Evolutionary conservation across 92 coral and sea anemone genomes (phyloP).

Genomic region (Umimayanthus kanabou): DNA sequence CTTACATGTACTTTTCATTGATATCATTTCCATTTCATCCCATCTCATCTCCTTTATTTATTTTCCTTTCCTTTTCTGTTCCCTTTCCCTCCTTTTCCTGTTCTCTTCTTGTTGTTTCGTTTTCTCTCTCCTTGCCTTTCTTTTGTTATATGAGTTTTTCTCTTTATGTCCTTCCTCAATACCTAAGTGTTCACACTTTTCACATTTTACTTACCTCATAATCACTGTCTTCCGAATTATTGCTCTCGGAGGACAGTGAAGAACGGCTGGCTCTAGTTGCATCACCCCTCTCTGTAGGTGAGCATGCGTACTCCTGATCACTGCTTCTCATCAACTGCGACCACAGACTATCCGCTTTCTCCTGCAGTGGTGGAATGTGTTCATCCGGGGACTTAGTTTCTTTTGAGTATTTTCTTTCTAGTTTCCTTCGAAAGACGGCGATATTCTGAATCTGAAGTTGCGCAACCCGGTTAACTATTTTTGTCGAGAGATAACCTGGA

Average conservation of each 20-base stretch:
- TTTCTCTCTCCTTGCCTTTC: too few relatives aligned
- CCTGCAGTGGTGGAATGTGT: not conserved
- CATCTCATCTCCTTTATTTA: too few relatives aligned
- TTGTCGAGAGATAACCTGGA: constrained; percentile 20
- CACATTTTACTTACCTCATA: not conserved
- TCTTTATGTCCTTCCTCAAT: not conserved
- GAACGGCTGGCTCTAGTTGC: not conserved
- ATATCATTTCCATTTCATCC: too few relatives aligned
- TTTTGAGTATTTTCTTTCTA: not conserved
- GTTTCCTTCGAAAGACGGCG: constrained; percentile 12
- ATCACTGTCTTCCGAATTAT: not conserved
- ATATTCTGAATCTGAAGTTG: constrained; percentile 37
- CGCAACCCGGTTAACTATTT: constrained; percentile 13
- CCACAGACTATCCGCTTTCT: not conserved
- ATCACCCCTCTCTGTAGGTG: not conserved
- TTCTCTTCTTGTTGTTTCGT: too few relatives aligned
- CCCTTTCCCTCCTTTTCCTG: too few relatives aligned
- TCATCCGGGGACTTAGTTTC: not conserved
- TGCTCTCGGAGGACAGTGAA: not conserved
- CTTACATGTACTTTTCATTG: too few relatives aligned
- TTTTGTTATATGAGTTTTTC: too few relatives aligned
- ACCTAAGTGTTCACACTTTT: not conserved
- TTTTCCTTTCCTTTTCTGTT: too few relatives aligned
- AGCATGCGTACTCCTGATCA: not conserved
- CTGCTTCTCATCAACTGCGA: not conserved